These are phyloP conservation scores for Calycopis cecrops DNA, from an alignment of 1,140 invertebrate species.

Conservation along the genomic window DNA sequence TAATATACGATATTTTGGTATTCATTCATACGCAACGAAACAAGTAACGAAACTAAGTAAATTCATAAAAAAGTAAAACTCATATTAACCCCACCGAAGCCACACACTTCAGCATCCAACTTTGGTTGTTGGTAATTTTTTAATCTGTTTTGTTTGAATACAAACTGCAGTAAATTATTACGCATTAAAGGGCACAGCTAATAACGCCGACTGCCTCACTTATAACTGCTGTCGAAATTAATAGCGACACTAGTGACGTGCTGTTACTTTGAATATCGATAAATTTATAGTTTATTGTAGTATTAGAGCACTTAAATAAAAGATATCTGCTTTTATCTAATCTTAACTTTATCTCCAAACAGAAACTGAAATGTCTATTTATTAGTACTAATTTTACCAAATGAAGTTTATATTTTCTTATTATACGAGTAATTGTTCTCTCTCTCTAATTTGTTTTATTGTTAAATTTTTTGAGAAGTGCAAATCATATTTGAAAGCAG, in stretches of 20 bases:
- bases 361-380: too few relatives aligned
- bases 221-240: conserved; percentile 65
- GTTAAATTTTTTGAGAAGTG: too few relatives aligned
- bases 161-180: conserved; percentile 70
- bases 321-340: too few relatives aligned
- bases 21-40: too few relatives aligned
- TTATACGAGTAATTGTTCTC: too few relatives aligned
- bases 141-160: conserved; percentile 68
- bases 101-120: not conserved
- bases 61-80: not conserved
- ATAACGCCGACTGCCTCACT: conserved; percentile 65
- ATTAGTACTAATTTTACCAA: too few relatives aligned
- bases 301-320: not conserved
- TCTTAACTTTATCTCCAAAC: too few relatives aligned
- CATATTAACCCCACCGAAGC: not conserved
- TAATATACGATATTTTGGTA: too few relatives aligned
- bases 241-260: conserved; percentile 56
- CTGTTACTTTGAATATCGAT: conserved; percentile 25
- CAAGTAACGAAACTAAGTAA: too few relatives aligned
- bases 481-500: too few relatives aligned
- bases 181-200: conserved; percentile 66
- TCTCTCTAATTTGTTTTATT: too few relatives aligned
- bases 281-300: conserved; percentile 8
- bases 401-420: too few relatives aligned
- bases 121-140: conserved; percentile 49